Base-by-base conservation (phyloP, 92 coral and sea anemone species). In the Palythoa caribaeorum region DNA sequence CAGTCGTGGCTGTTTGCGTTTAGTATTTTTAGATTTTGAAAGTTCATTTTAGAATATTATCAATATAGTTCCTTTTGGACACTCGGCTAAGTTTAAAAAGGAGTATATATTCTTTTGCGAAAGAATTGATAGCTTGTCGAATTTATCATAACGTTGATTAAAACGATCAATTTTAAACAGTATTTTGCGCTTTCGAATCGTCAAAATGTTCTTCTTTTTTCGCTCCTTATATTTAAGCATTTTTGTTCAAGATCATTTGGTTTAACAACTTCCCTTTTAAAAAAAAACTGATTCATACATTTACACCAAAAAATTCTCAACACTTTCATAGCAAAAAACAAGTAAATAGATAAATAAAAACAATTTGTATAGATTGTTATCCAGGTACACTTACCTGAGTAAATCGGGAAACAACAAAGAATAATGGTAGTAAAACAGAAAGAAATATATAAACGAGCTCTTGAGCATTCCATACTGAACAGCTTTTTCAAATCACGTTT, bases 171-270 rank as follows among this genome's bases (percentile, higher is more conserved):
- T 28, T 28, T 28, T 28, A 28, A 28, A 28, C 28, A 28, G 28
- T 28, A 28, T 28, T 28, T 28, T 28, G 28, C 28, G 28, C 28
- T 28, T 28, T 28, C 28, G 28, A 28, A 28, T 28, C 28, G 28
- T 28, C 28, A 44, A 4, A 44, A 44, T 3, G 50, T 44, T 44
- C 16, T 63, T n/a, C 3, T n/a, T 63, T 63, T 21, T 6, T 21
- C 70, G 62, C 15, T 15, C 62, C 62, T 11, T 63, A 17, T 2
- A 20, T 19, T 50, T 50, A 9, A 50, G 13, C n/a, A 12, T 76
- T 76, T 71, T 76, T 76, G 40, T 76, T 19, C 36, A n/a, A 76
- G 36, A 5, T 76, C 79, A 76, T 14, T 52, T 35, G 83, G 68
- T 77, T 77, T 35, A 77, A 77, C 21, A 36, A 36, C 48, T 54